These are phyloP conservation scores for Melanerpes aurifrons DNA, from an alignment of 2,113 vertebrate species.

Conservation along the genomic window DNA sequence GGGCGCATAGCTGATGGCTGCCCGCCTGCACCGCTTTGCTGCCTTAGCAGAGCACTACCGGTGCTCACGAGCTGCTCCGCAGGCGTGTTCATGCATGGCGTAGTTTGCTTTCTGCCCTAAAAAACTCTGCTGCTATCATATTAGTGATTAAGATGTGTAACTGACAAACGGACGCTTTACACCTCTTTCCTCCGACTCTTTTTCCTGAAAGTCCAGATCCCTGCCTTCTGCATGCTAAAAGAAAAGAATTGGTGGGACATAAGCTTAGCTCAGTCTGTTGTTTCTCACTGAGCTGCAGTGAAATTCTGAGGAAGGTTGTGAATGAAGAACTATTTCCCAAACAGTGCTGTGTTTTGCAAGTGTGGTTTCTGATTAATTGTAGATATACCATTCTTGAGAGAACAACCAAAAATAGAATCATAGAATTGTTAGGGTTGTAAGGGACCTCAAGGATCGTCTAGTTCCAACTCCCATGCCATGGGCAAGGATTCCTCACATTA, in stretches of 20 bases:
- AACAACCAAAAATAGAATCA: too few species aligned
- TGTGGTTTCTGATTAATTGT: not conserved
- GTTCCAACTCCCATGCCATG: too few species aligned
- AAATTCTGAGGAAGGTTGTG: not conserved
- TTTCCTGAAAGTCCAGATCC: not conserved
- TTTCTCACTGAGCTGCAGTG: not conserved
- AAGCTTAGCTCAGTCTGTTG: not conserved
- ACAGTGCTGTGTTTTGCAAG: not conserved
- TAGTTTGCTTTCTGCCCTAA: not conserved
- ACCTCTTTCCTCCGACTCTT: constrained; percentile 47
- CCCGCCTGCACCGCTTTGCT: fast-evolving
- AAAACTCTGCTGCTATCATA: not conserved
- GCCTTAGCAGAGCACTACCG: not conserved
- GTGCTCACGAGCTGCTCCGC: fast-evolving
- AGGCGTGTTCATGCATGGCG: not conserved
- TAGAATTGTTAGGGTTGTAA: too few species aligned
- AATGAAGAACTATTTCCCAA: not conserved
- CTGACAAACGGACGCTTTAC: not conserved
- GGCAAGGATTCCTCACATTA: too few species aligned
- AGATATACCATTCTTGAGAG: too few species aligned
- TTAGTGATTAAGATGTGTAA: not conserved
- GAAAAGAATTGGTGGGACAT: not conserved
- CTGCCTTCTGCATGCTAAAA: not conserved
- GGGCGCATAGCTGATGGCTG: not conserved
- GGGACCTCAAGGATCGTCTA: too few species aligned